A percentile compares a stretch with the other conserved stretches of the same genome.
Conservation (phyloP, 2,888 invertebrate genomes). For the Drosophila phalerata region DNA sequence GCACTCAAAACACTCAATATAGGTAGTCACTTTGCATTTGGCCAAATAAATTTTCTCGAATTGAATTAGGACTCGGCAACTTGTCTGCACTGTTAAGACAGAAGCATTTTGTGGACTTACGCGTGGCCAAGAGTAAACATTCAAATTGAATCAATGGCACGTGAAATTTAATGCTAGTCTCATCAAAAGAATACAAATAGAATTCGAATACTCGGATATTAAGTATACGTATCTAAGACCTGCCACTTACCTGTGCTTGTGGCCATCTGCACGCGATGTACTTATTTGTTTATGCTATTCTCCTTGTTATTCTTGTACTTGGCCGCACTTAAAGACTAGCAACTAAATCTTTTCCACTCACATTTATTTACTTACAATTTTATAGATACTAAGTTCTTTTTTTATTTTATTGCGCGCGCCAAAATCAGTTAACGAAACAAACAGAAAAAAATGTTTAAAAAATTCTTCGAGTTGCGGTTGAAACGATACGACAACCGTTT, state of each 20-base stretch:
- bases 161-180: slow-evolving; percentile 17
- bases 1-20: background rate
- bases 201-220: slow-evolving; percentile 19
- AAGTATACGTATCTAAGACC: slow-evolving; percentile 12
- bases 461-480: slow-evolving; percentile 1
- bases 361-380: slow-evolving; percentile 11
- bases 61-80: slow-evolving; percentile 5
- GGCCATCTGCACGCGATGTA: slow-evolving; percentile 27
- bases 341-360: slow-evolving; percentile 12
- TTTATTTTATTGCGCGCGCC: slow-evolving; percentile 14
- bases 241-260: slow-evolving; percentile 25
- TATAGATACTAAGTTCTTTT: background rate
- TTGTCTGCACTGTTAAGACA: background rate
- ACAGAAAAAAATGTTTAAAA: background rate
- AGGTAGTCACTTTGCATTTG: slow-evolving; percentile 1
- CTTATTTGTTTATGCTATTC: slow-evolving; percentile 12
- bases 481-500: slow-evolving; percentile 38
- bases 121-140: slow-evolving; percentile 6
- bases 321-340: background rate
- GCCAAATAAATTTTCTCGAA: background rate
- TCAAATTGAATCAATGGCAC: slow-evolving; percentile 5
- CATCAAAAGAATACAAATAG: slow-evolving; percentile 21
- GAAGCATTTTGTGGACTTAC: background rate
- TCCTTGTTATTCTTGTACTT: background rate
- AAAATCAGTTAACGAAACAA: slow-evolving; percentile 11